Base-by-base conservation (phyloP, 2,113 vertebrate genomes). In the Ctenodactylus gundi region DNA sequence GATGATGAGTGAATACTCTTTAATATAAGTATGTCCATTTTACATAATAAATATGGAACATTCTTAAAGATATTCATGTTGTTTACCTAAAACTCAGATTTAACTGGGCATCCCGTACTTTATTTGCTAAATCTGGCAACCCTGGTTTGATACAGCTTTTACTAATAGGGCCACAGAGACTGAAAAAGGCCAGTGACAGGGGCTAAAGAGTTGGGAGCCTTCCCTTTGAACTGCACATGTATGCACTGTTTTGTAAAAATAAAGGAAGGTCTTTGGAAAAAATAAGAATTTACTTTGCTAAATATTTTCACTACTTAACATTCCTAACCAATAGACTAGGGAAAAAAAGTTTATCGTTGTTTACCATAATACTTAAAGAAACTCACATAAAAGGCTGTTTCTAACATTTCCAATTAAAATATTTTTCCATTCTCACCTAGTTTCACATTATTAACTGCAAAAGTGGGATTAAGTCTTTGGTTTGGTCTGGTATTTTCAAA, bases 241-340 rank as follows among this genome's bases (percentile, higher is more conserved):
- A 10, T n/a, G 25, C 49, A 62, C 62, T 94, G 36, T 34, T 55
- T 80, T 80, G 44, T 44, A 51, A 72, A 34, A 85, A 46, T 64
- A 9, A 88, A 46, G 14, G 41, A 77, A 65, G 18, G 83, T 76
- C 53, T 93, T 31, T 70, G 49, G 36, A 62, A 36, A 85, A 67
- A 49, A 41, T 4, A 84, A 70, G 25, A 62, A 91, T 51, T 39
- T 8, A 6, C 36, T 51, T 82, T 72, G 27, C 46, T 39, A 91
- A 81, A 58, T 73, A 86, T 75, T 93, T 83, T 62, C 34, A 86
- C 41, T 86, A 86, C 49, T 75, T 88, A 34, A n/a, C n/a, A 81
- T 27, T 85, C 70, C 46, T 51, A 85, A 46, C 10, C 9, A 85
- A 46, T 2, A 68, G 51, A 73, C 41, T 65, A 80, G 39, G 68